A percentile compares a stretch with the other conserved stretches of the same genome.
These are phyloP conservation scores for Ifrita kowaldi DNA, from an alignment of 2,113 vertebrate genomes.

Conservation along the genomic window DNA sequence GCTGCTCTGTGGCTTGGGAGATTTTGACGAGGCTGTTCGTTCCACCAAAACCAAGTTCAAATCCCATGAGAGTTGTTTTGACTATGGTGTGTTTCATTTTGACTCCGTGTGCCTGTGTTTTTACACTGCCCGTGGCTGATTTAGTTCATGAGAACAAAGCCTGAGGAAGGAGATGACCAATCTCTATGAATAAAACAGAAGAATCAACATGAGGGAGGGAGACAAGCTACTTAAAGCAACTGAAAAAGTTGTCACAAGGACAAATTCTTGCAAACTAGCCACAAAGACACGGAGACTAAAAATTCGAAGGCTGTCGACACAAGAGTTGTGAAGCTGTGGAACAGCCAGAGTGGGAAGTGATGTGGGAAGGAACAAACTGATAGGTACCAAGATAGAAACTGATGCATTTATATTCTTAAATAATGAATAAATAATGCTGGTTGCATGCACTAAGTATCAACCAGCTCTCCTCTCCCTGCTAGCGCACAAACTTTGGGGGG, in stretches of 20 bases:
- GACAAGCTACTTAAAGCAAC: neutral
- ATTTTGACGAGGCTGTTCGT: neutral
- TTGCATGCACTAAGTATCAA: neutral
- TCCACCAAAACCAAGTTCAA: neutral
- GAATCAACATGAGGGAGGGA: neutral
- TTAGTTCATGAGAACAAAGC: neutral
- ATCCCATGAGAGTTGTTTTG: neutral
- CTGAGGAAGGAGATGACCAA: neutral
- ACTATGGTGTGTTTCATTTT: neutral
- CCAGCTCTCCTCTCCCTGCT: neutral
- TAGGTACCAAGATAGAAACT: neutral
- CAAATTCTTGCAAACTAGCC: neutral
- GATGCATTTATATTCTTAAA: conserved; percentile 6
- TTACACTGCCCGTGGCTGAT: neutral
- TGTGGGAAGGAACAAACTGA: conserved; percentile 30
- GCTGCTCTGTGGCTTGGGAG: neutral
- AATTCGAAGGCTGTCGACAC: neutral
- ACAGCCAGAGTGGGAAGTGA: conserved; percentile 18
- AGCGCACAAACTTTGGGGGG: neutral
- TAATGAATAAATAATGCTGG: conserved; percentile 31
- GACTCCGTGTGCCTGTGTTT: neutral
- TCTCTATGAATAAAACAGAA: neutral
- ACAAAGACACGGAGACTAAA: neutral
- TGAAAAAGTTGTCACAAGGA: neutral
- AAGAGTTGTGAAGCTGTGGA: conserved; percentile 7